Evolutionary conservation across 2,797 vertebrate species (phyloP).

Genomic region (Prunella strophiata): DNA sequence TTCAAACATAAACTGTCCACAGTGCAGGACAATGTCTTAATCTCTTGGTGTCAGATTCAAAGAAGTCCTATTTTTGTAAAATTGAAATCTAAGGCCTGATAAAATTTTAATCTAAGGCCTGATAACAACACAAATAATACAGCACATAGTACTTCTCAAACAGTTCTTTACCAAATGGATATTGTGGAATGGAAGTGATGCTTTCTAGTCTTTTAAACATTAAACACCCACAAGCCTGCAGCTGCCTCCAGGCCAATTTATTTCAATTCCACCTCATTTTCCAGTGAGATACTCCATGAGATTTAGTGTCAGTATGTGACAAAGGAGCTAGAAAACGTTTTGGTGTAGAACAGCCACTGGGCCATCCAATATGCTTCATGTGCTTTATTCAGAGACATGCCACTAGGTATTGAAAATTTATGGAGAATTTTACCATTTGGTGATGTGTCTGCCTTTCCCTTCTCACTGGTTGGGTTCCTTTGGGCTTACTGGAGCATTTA

Average conservation of each 20-base stretch:
- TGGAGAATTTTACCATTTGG: background rate
- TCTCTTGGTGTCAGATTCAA: background rate
- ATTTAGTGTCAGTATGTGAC: background rate
- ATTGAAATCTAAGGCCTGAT: background rate
- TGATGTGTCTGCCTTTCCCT: background rate
- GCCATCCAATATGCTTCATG: background rate
- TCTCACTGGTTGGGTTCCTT: background rate
- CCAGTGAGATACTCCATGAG: constrained; percentile 7
- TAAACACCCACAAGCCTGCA: background rate
- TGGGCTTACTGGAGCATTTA: background rate
- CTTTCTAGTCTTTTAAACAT: background rate
- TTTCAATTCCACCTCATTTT: constrained; percentile 51
- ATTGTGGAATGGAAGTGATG: background rate
- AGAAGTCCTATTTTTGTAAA: background rate
- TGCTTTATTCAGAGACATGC: constrained; percentile 4
- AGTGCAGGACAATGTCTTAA: background rate
- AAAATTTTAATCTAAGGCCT: background rate
- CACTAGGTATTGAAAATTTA: background rate
- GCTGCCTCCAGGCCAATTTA: constrained; percentile 40
- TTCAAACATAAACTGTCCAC: background rate
- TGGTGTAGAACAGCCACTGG: background rate
- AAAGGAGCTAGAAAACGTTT: background rate
- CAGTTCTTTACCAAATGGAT: background rate
- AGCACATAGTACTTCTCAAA: background rate
- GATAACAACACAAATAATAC: background rate